Conservation (phyloP, 37 sponge, comb jelly and placozoan genomes). For the Ianthella basta region DNA sequence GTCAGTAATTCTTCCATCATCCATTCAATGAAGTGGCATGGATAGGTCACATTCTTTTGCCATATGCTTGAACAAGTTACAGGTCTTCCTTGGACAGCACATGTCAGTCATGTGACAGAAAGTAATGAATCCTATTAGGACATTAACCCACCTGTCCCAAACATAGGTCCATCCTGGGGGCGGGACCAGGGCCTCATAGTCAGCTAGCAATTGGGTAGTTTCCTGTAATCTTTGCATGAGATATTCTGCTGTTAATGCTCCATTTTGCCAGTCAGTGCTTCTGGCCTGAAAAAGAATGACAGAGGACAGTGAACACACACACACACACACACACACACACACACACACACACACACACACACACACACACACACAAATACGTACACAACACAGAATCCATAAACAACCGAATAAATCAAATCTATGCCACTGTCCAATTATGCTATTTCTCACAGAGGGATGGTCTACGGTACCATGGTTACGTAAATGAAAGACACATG, state of each 20-base stretch:
- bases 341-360: slow-evolving; percentile 30
- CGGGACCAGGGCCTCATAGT: slow-evolving; percentile 8
- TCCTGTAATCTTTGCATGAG: background rate
- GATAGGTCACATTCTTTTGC: no score
- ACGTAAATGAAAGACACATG: no score
- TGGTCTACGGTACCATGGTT: no score
- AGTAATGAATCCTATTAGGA: slow-evolving; percentile 1
- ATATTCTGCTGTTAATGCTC: background rate
- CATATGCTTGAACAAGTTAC: no score
- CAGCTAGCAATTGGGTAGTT: background rate
- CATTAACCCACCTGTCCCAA: slow-evolving; percentile 22
- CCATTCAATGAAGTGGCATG: no score
- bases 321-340: slow-evolving; percentile 30
- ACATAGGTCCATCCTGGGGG: slow-evolving; percentile 19
- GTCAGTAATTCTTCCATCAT: no score
- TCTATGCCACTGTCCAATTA: no score
- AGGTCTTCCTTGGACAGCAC: background rate
- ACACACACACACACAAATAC: background rate
- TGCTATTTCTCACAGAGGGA: no score
- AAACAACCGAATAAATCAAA: no score
- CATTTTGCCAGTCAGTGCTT: slow-evolving; percentile 2
- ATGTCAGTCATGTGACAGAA: slow-evolving; percentile 13
- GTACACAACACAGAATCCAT: background rate
- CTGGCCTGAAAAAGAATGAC: background rate
- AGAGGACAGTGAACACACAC: slow-evolving; percentile 24